Evolutionary conservation across 2,888 invertebrate genomes (phyloP), one percentile per base, ranked within the genome.

Genomic region (Callimorpha dominula): DNA sequence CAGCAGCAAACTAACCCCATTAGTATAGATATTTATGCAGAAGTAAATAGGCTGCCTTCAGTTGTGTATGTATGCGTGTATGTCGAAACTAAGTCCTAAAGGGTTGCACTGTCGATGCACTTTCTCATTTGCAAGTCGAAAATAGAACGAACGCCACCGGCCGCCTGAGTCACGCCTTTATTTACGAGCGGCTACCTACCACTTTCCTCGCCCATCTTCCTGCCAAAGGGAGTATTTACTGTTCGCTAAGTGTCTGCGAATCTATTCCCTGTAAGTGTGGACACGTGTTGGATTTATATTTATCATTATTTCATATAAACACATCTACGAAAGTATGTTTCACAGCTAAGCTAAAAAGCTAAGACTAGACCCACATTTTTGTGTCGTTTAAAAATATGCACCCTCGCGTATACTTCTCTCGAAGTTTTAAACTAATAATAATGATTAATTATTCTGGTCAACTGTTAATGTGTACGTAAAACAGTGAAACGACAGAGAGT

Each of bases 81-180:
- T 78, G 76, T 76, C 64, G 72, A 49, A 78, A 74, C 72, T 52
- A 65, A 74, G 65, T 70, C 78, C 80, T 81, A 77, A 75, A 81
- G 80, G 85, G 78, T 72, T 72, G 78, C 68, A 74, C 83, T 81
- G 88, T 84, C 89, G 88, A 90, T 93, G 92, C 93, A 93, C 92
- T 93, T 93, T 92, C 94, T 92, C 93, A 92, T 93, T 92, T 91
- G 91, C 93, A 90, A 90, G 89, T 93, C 92, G 89, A 92, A 94
- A 94, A 94, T 94, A 93, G 85, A 89, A 89, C 89, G 77, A 77
- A 73, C 85, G 78, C 83, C 81, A 81, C 78, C 83, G 79, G 77
- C 79, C 81, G 80, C 80, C 81, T 81, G 94, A 94, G 87, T 95
- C 94, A 94, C 90, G 86, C 82, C 85, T 89, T 90, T 94, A 94